These are phyloP conservation scores for Papilio elwesi DNA, from an alignment of 2,888 invertebrate genomes.

Conservation along the genomic window DNA sequence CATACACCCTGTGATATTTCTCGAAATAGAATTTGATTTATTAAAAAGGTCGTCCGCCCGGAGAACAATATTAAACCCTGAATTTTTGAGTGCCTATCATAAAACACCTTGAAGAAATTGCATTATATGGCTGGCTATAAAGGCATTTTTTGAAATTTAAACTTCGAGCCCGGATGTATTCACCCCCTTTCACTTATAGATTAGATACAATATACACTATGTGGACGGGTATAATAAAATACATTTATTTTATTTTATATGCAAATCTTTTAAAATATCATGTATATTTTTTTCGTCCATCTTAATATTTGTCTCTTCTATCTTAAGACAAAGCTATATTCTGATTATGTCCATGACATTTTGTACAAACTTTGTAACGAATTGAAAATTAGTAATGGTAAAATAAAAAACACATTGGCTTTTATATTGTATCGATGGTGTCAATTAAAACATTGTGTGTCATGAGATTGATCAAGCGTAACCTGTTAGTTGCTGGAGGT, in stretches of 20 bases:
- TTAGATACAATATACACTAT: no score
- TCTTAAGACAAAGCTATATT: no score
- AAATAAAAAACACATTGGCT: not conserved
- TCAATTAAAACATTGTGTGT: conserved; percentile 40
- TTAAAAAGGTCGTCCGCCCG: not conserved
- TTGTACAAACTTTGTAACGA: no score
- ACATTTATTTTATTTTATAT: no score
- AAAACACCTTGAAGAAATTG: conserved; percentile 58
- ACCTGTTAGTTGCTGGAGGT: conserved; percentile 72
- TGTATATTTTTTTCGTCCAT: no score
- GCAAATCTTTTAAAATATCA: not conserved
- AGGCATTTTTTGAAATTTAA: not conserved
- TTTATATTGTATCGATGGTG: not conserved
- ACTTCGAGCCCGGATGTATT: not conserved
- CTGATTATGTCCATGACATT: no score
- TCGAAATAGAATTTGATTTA: conserved; percentile 29
- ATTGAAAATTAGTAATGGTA: no score
- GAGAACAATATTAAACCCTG: not conserved
- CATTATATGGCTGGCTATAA: not conserved
- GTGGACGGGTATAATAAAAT: no score
- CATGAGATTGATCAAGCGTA: conserved; percentile 52
- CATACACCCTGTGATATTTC: not conserved
- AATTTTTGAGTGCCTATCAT: not conserved
- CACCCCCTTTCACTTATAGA: not conserved
- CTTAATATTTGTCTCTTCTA: no score